Percentiles rank a stretch among this genome's conserved stretches.
These are phyloP conservation scores for Glandiceps talaboti DNA, from an alignment of 53 echinoderm and acorn worm species.

Conservation along the genomic window DNA sequence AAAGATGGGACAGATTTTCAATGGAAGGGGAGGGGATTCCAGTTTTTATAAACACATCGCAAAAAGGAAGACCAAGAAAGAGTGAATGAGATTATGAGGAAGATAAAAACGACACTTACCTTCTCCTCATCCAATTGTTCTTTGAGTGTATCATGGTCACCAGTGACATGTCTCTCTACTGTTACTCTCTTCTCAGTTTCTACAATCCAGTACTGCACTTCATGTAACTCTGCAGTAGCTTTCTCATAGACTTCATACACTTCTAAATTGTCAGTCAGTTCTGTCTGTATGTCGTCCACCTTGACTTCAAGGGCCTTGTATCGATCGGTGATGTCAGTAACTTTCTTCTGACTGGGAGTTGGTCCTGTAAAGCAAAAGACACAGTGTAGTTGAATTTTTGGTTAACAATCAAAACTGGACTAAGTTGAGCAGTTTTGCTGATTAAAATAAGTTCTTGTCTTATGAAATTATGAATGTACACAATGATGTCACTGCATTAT, in stretches of 20 bases:
- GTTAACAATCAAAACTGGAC: no score
- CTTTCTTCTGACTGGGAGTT: slow-evolving; percentile 66
- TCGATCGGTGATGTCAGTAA: slow-evolving; percentile 54
- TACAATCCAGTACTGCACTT: slow-evolving; percentile 66
- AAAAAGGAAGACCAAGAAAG: no score
- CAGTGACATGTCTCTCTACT: slow-evolving; percentile 60
- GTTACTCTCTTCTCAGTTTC: slow-evolving; percentile 54
- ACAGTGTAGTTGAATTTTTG: no score
- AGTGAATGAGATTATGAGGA: no score
- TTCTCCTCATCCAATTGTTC: slow-evolving; percentile 68
- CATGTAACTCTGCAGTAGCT: slow-evolving; percentile 48
- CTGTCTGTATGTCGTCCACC: slow-evolving; percentile 72
- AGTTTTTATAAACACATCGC: no score
- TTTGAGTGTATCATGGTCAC: slow-evolving; percentile 64
- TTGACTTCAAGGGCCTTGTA: slow-evolving; percentile 74
- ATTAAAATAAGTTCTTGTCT: no score
- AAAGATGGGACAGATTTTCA: no score
- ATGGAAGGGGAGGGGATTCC: no score
- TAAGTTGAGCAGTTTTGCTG: no score
- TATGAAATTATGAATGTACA: no score
- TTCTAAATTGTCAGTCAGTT: slow-evolving; percentile 80
- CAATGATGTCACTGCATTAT: no score
- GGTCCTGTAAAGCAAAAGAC: slow-evolving; percentile 20
- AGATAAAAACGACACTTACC: no score
- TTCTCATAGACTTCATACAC: slow-evolving; percentile 58